Evolutionary conservation across 2,113 vertebrate genomes (phyloP), one percentile per base, ranked within the genome.

Genomic region (Glaucidium brasilianum): DNA sequence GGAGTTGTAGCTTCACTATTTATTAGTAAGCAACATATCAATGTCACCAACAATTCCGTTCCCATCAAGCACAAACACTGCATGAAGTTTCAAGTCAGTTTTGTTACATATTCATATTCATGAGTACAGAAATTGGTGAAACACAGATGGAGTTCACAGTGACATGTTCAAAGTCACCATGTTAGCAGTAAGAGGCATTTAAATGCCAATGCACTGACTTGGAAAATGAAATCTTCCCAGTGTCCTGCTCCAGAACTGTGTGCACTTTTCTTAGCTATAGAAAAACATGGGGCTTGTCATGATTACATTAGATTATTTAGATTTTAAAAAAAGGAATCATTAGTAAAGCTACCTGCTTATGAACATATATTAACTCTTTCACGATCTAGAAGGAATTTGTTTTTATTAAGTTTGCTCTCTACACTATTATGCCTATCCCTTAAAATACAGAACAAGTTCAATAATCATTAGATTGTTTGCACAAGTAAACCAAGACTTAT

Each of bases 121-220:
- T 1, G 11, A 67, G 26, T 4, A 37, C 56, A 52, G 53, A 63
- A 34, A 27, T 6, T 16, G 21, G 20, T 16, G 37, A 88, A 82
- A 58, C 27, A 21, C 29, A 17, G 1, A 1, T 4, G 7, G 35
- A 52, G 86, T 22, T 43, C 47, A 23, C 41, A 52, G 34, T 0
- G 9, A 43, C 62, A 43, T 1, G 2, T 49, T 67, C 64, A 26
- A 52, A 45, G 59, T 26, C 53, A 30, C 88, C 23, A 9, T 5
- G 1, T 30, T 14, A 17, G 26, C 1, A 2, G 18, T 15, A 50
- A 50, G 55, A n/a, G 62, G 41, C 11, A 14, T 16, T 11, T 15
- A 11, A 56, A 62, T 1, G 2, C 11, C 60, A 59, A 16, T 1
- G 7, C 26, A 43, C 32, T 0, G 2, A 23, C 74, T 17, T 7